A percentile compares a stretch with the other conserved stretches of the same genome.
Evolutionary conservation across 2,797 vertebrate species (phyloP).

Genomic region (Syndactyla subalaris): DNA sequence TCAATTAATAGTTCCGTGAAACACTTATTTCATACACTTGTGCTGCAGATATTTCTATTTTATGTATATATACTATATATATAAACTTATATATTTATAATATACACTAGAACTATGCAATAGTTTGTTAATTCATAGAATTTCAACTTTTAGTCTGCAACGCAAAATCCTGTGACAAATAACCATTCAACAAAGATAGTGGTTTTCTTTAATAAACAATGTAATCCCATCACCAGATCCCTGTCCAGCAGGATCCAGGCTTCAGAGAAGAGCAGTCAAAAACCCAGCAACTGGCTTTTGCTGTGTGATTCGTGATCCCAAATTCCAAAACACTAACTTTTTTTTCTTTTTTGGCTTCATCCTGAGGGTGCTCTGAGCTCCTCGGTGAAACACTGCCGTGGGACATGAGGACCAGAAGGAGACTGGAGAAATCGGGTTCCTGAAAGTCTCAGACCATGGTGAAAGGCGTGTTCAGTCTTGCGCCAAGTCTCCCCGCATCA

Average conservation of each 20-base stretch:
- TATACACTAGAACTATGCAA: background rate
- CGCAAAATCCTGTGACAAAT: background rate
- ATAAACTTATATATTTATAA: background rate
- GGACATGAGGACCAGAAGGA: background rate
- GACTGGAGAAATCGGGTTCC: background rate
- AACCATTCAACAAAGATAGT: background rate
- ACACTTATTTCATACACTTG: background rate
- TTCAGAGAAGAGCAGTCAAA: background rate
- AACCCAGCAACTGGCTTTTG: background rate
- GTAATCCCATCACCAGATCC: background rate
- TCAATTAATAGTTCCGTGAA: background rate
- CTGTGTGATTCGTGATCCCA: background rate
- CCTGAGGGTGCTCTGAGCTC: background rate
- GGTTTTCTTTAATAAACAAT: background rate
- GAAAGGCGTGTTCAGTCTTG: slow-evolving; percentile 8
- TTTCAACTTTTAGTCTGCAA: background rate
- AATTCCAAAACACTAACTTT: background rate
- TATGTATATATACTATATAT: background rate
- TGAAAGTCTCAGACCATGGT: background rate
- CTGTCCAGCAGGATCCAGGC: background rate
- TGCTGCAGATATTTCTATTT: background rate
- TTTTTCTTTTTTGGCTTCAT: background rate
- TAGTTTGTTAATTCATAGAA: background rate
- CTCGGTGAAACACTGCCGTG: fast-evolving
- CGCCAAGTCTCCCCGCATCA: background rate